Percentiles rank a stretch among this genome's conserved stretches.
Conservation (phyloP, 2,797 vertebrate species). For the Pseudotriccus pelzelni region DNA sequence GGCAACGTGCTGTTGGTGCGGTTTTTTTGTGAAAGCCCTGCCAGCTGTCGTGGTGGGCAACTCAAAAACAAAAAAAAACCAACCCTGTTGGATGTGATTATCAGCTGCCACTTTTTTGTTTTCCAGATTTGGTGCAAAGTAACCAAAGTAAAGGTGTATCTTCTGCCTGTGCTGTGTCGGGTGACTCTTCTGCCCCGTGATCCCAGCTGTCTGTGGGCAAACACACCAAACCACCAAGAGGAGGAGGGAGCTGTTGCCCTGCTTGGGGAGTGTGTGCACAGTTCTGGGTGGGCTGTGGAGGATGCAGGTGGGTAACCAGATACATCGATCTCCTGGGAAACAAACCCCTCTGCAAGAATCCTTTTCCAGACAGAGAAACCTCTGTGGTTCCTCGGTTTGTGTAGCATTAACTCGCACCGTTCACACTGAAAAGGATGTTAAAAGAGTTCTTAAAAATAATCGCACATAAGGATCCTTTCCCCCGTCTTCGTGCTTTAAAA, state of each 20-base stretch:
- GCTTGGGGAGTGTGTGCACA: fast-evolving
- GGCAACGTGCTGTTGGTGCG: background rate
- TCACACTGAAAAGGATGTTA: background rate
- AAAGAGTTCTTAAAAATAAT: conserved; percentile 1
- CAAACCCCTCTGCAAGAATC: background rate
- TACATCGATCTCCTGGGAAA: background rate
- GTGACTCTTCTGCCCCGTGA: background rate
- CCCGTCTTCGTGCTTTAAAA: background rate
- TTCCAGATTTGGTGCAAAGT: background rate
- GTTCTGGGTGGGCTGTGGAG: background rate
- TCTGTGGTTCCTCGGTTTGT: background rate
- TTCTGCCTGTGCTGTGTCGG: background rate
- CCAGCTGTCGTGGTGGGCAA: background rate
- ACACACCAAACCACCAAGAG: background rate
- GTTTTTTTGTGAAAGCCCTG: background rate
- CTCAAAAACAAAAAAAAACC: background rate
- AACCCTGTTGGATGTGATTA: background rate
- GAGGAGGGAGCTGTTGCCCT: background rate
- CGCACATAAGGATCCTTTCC: background rate
- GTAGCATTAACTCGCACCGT: background rate
- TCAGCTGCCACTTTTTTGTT: background rate
- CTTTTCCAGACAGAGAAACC: background rate
- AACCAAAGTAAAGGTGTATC: background rate
- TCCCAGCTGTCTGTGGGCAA: background rate
- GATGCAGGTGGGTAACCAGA: background rate